Conservation (phyloP, 2,113 vertebrate genomes). For the Thunnus maccoyii region DNA sequence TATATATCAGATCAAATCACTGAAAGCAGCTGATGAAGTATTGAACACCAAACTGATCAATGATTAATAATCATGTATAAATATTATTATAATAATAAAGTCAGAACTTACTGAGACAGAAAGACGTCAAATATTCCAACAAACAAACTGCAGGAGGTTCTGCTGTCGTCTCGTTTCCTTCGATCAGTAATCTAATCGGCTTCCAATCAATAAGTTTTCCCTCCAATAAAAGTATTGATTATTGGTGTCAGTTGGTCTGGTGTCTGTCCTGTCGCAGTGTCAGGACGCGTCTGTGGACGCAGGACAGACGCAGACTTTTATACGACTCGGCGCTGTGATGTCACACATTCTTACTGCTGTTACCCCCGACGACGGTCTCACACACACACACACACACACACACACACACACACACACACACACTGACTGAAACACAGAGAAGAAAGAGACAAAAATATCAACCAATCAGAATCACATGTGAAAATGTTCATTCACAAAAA, state of each 20-base stretch:
- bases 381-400: slow-evolving; percentile 45
- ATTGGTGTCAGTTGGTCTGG: background rate
- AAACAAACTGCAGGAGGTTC: slow-evolving; percentile 15
- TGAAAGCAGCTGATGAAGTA: no score
- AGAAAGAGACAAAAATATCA: slow-evolving; percentile 6
- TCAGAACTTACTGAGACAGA: slow-evolving; percentile 32
- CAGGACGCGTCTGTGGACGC: slow-evolving; percentile 61
- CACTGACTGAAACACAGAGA: background rate
- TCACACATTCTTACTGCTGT: slow-evolving; percentile 70
- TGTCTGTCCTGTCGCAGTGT: slow-evolving; percentile 49
- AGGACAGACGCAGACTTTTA: slow-evolving; percentile 5
- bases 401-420: slow-evolving; percentile 36
- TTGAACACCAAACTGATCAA: no score
- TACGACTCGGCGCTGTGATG: slow-evolving; percentile 46
- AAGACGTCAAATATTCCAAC: slow-evolving; percentile 23
- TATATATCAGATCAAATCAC: no score
- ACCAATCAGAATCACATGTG: slow-evolving; percentile 27
- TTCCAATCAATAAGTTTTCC: background rate
- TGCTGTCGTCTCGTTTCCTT: slow-evolving; percentile 20
- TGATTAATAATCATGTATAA: no score
- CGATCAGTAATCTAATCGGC: background rate
- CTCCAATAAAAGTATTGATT: background rate
- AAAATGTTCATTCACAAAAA: background rate
- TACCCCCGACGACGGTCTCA: slow-evolving; percentile 42
- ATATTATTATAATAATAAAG: background rate